A percentile compares a stretch with the other conserved stretches of the same genome.
Evolutionary conservation across 2,888 invertebrate species (phyloP).

Genomic region (Pachliopta kotzebuea): DNA sequence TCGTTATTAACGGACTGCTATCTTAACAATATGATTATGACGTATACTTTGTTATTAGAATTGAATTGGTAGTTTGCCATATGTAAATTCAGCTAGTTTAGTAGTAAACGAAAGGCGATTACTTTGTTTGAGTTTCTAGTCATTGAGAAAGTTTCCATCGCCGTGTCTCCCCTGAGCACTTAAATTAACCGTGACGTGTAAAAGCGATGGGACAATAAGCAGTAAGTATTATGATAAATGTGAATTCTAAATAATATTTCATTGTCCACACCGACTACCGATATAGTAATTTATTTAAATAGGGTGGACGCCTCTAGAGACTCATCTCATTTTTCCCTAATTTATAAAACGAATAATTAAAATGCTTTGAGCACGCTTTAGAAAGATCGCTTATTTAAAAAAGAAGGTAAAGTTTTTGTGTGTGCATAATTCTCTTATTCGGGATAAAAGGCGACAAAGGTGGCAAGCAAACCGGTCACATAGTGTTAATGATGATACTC

Average conservation of each 20-base stretch:
- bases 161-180: conserved; percentile 42
- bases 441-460: too few species aligned
- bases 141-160: conserved; percentile 47
- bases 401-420: too few species aligned
- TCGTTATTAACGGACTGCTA: too few species aligned
- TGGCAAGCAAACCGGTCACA: too few species aligned
- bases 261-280: conserved; percentile 9
- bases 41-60: neutral
- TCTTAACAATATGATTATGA: too few species aligned
- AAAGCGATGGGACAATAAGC: conserved; percentile 38
- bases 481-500: too few species aligned
- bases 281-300: conserved; percentile 15
- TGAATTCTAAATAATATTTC: conserved; percentile 30
- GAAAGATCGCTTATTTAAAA: too few species aligned
- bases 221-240: conserved; percentile 28
- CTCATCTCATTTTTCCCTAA: neutral
- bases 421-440: too few species aligned
- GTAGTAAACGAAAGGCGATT: conserved; percentile 25
- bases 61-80: neutral
- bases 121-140: conserved; percentile 41
- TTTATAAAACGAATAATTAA: too few species aligned
- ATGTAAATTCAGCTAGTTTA: neutral
- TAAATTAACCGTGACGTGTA: conserved; percentile 55
- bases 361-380: too few species aligned
- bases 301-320: conserved; percentile 9